Percentiles rank a stretch among this genome's conserved stretches.
phyloP scores from a whole-genome alignment of 2,797 vertebrate genomes.

The Trematomus bernacchii region DNA sequence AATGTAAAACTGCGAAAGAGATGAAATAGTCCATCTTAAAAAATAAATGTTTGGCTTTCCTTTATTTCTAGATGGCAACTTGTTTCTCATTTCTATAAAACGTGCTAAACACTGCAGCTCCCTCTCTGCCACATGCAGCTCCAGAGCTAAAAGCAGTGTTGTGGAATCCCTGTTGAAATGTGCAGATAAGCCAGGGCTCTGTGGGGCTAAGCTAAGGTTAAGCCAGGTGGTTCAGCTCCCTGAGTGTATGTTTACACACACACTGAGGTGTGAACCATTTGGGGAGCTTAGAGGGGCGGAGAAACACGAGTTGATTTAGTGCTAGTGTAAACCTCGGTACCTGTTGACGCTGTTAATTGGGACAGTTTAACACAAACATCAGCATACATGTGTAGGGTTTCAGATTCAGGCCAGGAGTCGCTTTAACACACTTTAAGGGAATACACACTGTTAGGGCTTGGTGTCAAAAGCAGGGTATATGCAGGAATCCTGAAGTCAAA shows the following conservation, averaged over 20 bases:
- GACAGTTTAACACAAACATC: conserved; percentile 65
- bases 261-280: conserved; percentile 80
- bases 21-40: too few species aligned
- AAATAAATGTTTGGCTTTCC: neutral
- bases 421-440: conserved; percentile 3
- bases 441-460: conserved; percentile 2
- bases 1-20: neutral
- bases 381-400: conserved; percentile 45
- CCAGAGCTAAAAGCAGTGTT: conserved; percentile 50
- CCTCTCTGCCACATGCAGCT: conserved; percentile 46
- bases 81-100: neutral
- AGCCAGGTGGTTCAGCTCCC: conserved; percentile 78
- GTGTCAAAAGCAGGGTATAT: neutral
- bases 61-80: neutral
- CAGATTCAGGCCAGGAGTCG: conserved; percentile 26
- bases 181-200: conserved; percentile 79
- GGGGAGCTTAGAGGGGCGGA: conserved; percentile 75
- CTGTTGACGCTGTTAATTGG: conserved; percentile 76
- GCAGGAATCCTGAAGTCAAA: too few species aligned
- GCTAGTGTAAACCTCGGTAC: conserved; percentile 72
- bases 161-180: conserved; percentile 84
- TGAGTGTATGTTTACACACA: conserved; percentile 78
- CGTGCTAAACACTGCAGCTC: conserved; percentile 3
- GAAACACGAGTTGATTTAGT: conserved; percentile 74
- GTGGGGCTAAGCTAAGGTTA: conserved; percentile 75